These are phyloP conservation scores for Pseudochaenichthys georgianus DNA, from an alignment of 2,797 vertebrate species.

Conservation along the genomic window DNA sequence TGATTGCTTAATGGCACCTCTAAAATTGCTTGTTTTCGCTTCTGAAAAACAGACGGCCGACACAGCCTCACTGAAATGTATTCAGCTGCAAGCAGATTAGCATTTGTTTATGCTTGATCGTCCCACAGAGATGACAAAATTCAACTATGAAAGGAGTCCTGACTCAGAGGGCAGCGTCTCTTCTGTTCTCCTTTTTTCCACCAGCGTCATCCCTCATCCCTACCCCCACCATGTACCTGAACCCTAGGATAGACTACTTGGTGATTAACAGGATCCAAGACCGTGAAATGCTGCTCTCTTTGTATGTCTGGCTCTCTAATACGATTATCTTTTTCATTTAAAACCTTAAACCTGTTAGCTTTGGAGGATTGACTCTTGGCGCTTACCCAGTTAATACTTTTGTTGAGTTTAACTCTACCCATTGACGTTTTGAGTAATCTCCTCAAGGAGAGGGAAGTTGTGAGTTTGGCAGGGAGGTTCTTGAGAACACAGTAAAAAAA, in stretches of 20 bases:
- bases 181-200: constrained; percentile 5
- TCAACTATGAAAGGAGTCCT: constrained; percentile 44
- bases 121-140: constrained; percentile 45
- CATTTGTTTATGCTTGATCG: constrained; percentile 57
- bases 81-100: constrained; percentile 63
- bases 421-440: constrained; percentile 58
- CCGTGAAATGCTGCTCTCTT: constrained; percentile 72
- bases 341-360: constrained; percentile 85
- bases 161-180: constrained; percentile 51
- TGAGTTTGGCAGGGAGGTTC: constrained; percentile 15
- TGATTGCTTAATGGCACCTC: constrained; percentile 47
- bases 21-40: constrained; percentile 43
- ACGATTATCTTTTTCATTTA: constrained; percentile 83
- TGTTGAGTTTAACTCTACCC: constrained; percentile 71
- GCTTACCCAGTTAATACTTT: constrained; percentile 77
- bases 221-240: constrained; percentile 65
- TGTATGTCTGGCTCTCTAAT: constrained; percentile 77
- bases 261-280: constrained; percentile 76
- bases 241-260: constrained; percentile 64
- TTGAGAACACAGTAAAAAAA: constrained; percentile 15
- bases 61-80: constrained; percentile 35
- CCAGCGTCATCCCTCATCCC: constrained; percentile 4
- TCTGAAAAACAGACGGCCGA: constrained; percentile 37
- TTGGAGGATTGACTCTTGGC: constrained; percentile 82
- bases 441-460: constrained; percentile 38